Conservation (phyloP, 2,888 invertebrate species). For the Chrysopilus asiliformis region DNA sequence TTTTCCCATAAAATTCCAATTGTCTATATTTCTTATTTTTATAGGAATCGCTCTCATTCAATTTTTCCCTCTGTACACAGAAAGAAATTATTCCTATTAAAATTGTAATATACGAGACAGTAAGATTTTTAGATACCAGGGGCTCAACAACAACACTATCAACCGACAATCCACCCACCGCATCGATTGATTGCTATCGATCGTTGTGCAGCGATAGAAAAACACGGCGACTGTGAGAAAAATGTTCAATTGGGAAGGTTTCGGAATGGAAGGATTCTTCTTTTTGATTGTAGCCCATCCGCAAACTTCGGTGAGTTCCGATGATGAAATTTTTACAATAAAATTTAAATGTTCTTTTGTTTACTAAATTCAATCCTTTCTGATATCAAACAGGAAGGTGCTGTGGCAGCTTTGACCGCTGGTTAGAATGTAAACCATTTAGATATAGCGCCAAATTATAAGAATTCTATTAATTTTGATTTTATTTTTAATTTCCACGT, state of each 20-base stretch:
- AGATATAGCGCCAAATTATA: conserved; percentile 90
- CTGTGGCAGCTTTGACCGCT: conserved; percentile 85
- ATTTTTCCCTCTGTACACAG: no score
- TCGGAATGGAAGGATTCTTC: conserved; percentile 96
- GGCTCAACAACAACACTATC: no score
- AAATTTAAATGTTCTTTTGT: no score
- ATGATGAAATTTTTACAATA: conserved; percentile 1
- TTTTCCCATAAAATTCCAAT: no score
- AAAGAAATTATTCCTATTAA: no score
- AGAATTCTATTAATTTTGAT: conserved; percentile 48
- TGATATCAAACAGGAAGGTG: conserved; percentile 39
- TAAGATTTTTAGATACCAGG: no score
- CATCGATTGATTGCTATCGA: no score
- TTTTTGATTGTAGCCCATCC: conserved; percentile 91
- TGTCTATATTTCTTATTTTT: no score
- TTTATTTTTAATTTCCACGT: not conserved
- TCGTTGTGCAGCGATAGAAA: no score
- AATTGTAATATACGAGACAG: no score
- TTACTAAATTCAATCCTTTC: not conserved
- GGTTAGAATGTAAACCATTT: conserved; percentile 99
- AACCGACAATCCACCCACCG: no score
- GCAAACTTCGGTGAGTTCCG: conserved; percentile 47
- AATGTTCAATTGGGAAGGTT: conserved; percentile 98
- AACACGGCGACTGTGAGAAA: conserved; percentile 95
- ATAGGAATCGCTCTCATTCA: no score